Base-by-base conservation (phyloP, 2,113 vertebrate species). In the Entosphenus tridentatus region DNA sequence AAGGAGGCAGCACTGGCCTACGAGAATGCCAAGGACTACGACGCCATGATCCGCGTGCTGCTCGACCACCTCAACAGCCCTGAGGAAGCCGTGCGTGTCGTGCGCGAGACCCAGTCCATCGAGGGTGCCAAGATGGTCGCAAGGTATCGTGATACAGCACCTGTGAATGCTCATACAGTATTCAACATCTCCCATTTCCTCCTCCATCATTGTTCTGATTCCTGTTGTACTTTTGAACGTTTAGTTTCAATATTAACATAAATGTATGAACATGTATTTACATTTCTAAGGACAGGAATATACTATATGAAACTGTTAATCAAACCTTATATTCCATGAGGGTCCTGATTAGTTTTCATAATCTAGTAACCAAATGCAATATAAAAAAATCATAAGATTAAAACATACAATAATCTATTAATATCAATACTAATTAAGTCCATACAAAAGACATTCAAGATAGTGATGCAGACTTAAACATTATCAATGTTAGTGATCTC, bases 91-190 rank as follows among this genome's bases (percentile, higher is more conserved):
- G 87, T 95, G 57, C 81, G 78, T 70, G 74, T 95, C 12, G 91
- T 92, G 72, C 83, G 84, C 72, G 86, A 96, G 77, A 96, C 87
- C 3, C 88, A 91, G 75, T 95, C 88, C 76, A 82, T 95, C 55
- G 89, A 96, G 2, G 93, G 92, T 75, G 92, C 93, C 72, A 97
- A 96, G 78, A 95, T 93, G 92, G 92, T 97, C 8, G 89, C 92
- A 77, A 92, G 93, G 91, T 97, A 76, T 77, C 16, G 0, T 3
- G 2, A 70, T 10, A 17, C 57, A 17, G 67, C 21, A 18, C n/a
- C n/a, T n/a, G n/a, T 65, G 62, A 16, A 16, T 65, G n/a, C 13
- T 62, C 18, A 62, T 14, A 17, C 58, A 62, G 3, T 62, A 14
- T 13, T 62, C 18, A 13, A 62, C 18, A 17, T 62, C 58, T 18